Evolutionary conservation across 2,888 invertebrate species (phyloP), one percentile per base, ranked within the genome.

Genomic region (Spilarctia lutea): DNA sequence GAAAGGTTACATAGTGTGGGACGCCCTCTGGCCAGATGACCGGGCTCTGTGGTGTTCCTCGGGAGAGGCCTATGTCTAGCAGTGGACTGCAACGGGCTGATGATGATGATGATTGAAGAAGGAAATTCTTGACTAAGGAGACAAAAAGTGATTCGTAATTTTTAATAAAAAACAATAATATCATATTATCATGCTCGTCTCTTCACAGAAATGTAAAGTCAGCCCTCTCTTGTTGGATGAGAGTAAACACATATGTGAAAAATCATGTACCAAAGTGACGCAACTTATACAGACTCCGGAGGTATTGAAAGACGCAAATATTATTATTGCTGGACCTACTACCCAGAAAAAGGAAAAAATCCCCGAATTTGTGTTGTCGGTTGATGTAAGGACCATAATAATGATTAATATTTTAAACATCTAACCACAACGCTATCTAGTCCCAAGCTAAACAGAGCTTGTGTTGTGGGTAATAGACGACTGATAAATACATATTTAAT

Each of bases 251-350:
- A 79, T 93, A 80, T 83, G 86, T 0, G 30, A 67, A 0, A 24
- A 82, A 4, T 76, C 82, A 0, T 71, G 82, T 0, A 94, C 92
- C 0, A 75, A 75, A n/a, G 75, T 87, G 1, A 83, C 78, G 56
- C 86, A 87, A 27, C 93, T 92, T 67, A 48, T 42, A 0, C 71
- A 78, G 0, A 89, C 71, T 0, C 71, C 82, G 0, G 83, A 91
- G 0, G 86, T 88, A 3, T 78, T 95, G 4, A 13, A 67, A 0
- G 75, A 88, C 6, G 85, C 91, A 0, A 81, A 83, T 3, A 91
- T 93, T 1, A 76, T 94, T 11, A 92, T 95, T 65, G 89, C 95
- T 0, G 95, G 95, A 0, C 94, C 94, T 0, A 87, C 90, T 0
- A 65, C 88, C 0, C 8, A 24, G 0, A 87, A 88, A 0, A 85